These are phyloP conservation scores for Drosophila parthenogenetica DNA, from an alignment of 2,888 invertebrate genomes.

Conservation along the genomic window DNA sequence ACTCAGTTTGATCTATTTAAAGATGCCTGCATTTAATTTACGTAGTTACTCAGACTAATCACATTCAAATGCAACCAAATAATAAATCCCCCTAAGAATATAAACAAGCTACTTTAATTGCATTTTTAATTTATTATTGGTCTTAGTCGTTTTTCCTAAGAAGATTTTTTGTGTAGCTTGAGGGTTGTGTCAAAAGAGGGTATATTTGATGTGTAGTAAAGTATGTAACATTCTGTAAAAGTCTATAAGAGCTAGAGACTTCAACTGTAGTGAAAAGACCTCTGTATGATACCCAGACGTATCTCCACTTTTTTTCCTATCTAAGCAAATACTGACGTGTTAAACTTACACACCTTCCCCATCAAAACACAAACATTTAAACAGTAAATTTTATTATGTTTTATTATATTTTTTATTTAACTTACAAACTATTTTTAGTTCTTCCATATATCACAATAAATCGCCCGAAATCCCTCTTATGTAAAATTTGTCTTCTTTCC, in stretches of 20 bases:
- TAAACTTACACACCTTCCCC: background rate
- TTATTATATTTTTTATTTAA: constrained; percentile 2
- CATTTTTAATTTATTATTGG: background rate
- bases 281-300: too few relatives aligned
- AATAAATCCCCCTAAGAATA: background rate
- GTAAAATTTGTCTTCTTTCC: background rate
- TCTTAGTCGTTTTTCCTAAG: background rate
- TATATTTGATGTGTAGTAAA: too few relatives aligned
- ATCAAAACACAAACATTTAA: too few relatives aligned
- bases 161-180: background rate
- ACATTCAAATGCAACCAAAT: constrained; percentile 6
- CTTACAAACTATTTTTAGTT: background rate
- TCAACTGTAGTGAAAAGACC: too few relatives aligned
- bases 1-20: constrained; percentile 38
- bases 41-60: constrained; percentile 5
- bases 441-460: constrained; percentile 1
- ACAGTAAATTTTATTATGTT: background rate
- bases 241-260: too few relatives aligned
- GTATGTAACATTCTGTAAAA: too few relatives aligned
- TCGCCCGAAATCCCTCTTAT: background rate
- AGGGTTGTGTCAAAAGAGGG: too few relatives aligned
- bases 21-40: constrained; percentile 20
- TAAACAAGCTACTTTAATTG: background rate
- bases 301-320: background rate
- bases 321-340: background rate